Evolutionary conservation across 2,888 invertebrate species (phyloP).

Genomic region (Eilema depressum): DNA sequence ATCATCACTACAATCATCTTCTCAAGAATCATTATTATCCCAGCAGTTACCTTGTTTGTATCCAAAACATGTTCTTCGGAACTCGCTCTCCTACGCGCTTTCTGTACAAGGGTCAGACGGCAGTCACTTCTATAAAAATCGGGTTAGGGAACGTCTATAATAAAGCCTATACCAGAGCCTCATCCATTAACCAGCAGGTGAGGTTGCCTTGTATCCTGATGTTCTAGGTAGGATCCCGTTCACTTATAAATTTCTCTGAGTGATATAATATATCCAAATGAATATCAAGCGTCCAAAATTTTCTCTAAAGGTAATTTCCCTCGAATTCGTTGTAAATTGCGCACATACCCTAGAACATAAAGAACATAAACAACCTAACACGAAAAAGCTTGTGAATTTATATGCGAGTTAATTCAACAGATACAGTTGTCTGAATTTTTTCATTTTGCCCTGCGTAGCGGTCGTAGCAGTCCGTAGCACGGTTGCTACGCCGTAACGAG

Average conservation of each 20-base stretch:
- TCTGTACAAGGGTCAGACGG: no score
- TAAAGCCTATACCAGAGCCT: no score
- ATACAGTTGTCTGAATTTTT: constrained; percentile 16
- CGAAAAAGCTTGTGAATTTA: constrained; percentile 26
- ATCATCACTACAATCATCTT: no score
- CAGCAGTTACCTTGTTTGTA: no score
- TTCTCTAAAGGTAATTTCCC: no score
- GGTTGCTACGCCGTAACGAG: constrained; percentile 11
- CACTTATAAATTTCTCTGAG: neutral
- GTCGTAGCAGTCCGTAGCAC: constrained; percentile 15
- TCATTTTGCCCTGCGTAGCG: constrained; percentile 12
- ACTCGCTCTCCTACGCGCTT: no score
- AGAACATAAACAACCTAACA: constrained; percentile 23
- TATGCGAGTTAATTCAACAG: constrained; percentile 26
- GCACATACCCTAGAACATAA: constrained; percentile 21
- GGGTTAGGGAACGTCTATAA: no score
- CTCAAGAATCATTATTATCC: no score
- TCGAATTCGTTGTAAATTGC: constrained; percentile 38
- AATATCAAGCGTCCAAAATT: constrained; percentile 32
- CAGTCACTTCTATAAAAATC: no score
- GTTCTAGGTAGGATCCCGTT: neutral
- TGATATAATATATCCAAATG: constrained; percentile 32
- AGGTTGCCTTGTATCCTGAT: no score
- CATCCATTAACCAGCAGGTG: no score
- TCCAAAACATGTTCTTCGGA: no score